Conservation (phyloP, 2,113 vertebrate genomes). For the Scatophagus argus region DNA sequence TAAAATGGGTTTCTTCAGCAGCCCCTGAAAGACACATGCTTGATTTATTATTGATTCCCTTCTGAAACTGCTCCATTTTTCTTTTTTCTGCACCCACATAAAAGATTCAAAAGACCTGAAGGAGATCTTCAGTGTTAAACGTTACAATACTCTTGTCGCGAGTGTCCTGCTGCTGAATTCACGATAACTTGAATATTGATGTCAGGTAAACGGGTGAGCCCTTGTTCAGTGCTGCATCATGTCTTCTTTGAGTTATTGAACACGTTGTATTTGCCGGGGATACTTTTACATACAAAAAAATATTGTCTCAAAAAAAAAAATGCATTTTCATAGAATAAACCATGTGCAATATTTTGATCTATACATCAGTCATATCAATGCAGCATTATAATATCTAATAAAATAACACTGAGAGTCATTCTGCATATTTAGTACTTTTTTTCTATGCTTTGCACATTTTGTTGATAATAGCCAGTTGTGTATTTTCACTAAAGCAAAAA, state of each 20-base stretch:
- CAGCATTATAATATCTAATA: no score
- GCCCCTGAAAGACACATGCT: slow-evolving; percentile 49
- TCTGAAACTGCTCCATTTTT: slow-evolving; percentile 54
- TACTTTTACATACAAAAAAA: background rate
- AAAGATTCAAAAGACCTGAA: slow-evolving; percentile 71
- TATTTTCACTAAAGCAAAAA: background rate
- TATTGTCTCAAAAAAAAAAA: background rate
- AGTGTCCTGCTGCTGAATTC: slow-evolving; percentile 21
- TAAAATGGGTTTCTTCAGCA: slow-evolving; percentile 47
- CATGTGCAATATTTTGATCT: background rate
- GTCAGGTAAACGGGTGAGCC: slow-evolving; percentile 19
- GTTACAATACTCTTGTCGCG: slow-evolving; percentile 35
- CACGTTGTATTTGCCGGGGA: background rate
- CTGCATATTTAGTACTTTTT: no score
- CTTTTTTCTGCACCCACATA: slow-evolving; percentile 41
- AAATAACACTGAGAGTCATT: no score
- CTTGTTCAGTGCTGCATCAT: slow-evolving; percentile 17
- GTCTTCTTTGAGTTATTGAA: background rate
- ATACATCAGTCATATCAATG: no score
- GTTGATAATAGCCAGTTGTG: background rate
- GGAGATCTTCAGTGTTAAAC: slow-evolving; percentile 57
- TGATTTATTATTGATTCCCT: slow-evolving; percentile 77
- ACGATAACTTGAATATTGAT: slow-evolving; percentile 62
- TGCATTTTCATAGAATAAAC: background rate
- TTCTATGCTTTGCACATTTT: background rate